These are phyloP conservation scores for Chirona hameri DNA, from an alignment of 2,888 invertebrate genomes.

Conservation along the genomic window DNA sequence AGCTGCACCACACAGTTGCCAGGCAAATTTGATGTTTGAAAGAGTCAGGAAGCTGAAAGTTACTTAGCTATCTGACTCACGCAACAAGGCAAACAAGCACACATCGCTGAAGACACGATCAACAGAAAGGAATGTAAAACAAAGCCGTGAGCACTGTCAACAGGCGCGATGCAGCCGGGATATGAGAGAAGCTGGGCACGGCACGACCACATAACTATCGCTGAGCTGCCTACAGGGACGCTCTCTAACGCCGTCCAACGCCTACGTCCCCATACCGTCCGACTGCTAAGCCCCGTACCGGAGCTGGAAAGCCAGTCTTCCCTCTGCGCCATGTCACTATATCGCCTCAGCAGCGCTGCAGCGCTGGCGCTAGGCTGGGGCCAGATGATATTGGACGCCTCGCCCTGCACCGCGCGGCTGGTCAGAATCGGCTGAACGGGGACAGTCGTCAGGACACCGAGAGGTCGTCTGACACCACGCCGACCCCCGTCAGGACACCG, in stretches of 20 bases:
- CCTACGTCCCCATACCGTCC: neutral
- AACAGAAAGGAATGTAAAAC: neutral
- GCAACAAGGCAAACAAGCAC: neutral
- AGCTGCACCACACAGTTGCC: neutral
- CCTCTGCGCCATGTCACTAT: neutral
- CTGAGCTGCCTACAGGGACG: neutral
- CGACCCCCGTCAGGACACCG: too few species aligned
- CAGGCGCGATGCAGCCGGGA: neutral
- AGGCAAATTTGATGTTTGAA: neutral
- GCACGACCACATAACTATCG: neutral
- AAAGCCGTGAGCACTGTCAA: neutral
- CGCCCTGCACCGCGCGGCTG: neutral
- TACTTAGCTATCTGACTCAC: too few species aligned
- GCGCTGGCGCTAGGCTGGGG: too few species aligned
- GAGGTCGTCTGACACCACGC: neutral
- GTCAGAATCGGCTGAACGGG: neutral
- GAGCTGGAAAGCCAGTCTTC: neutral
- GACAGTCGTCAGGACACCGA: neutral
- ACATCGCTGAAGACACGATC: neutral
- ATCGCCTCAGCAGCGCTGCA: too few species aligned
- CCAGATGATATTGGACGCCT: too few species aligned
- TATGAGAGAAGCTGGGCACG: neutral
- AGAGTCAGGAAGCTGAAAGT: neutral
- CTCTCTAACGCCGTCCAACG: neutral
- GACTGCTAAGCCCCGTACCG: neutral